Conservation (phyloP, 1,140 invertebrate genomes). For the Steinernema khuongi region DNA sequence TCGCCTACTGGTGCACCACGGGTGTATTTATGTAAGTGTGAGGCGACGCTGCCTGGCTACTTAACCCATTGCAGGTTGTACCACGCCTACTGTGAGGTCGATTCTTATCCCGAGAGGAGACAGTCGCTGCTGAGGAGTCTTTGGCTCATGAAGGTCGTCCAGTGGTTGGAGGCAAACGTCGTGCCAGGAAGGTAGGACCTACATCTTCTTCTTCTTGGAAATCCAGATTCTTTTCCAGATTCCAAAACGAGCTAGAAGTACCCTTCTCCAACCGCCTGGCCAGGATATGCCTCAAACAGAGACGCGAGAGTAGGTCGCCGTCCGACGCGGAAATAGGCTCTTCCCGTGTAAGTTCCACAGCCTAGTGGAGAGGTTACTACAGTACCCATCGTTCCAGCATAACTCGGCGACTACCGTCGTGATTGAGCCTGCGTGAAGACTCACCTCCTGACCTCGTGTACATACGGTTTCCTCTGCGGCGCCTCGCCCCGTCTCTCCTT, state of each 20-base stretch:
- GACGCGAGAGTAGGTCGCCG: not conserved
- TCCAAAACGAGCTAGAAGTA: conserved; percentile 16
- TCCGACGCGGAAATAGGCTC: not conserved
- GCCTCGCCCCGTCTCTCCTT: not conserved
- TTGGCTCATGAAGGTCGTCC: conserved; percentile 41
- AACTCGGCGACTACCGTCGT: not conserved
- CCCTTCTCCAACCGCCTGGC: not conserved
- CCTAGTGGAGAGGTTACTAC: not conserved
- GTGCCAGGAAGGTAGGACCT: conserved; percentile 44
- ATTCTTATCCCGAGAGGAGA: conserved; percentile 44
- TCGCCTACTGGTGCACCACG: conserved; percentile 47
- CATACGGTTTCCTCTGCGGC: not conserved
- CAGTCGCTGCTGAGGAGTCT: conserved; percentile 42
- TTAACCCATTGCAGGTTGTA: conserved; percentile 44
- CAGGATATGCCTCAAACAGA: not conserved
- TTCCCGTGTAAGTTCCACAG: not conserved
- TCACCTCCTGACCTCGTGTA: not conserved
- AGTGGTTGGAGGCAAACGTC: conserved; percentile 52
- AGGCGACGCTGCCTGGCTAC: not conserved
- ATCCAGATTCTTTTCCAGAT: conserved; percentile 17
- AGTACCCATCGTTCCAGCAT: not conserved
- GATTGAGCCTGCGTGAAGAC: not conserved
- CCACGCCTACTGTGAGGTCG: conserved; percentile 54
- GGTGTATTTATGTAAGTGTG: conserved; percentile 48
- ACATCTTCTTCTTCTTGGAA: not conserved